These are phyloP conservation scores for Barnardius zonarius DNA, from an alignment of 2,113 vertebrate genomes.

Conservation along the genomic window DNA sequence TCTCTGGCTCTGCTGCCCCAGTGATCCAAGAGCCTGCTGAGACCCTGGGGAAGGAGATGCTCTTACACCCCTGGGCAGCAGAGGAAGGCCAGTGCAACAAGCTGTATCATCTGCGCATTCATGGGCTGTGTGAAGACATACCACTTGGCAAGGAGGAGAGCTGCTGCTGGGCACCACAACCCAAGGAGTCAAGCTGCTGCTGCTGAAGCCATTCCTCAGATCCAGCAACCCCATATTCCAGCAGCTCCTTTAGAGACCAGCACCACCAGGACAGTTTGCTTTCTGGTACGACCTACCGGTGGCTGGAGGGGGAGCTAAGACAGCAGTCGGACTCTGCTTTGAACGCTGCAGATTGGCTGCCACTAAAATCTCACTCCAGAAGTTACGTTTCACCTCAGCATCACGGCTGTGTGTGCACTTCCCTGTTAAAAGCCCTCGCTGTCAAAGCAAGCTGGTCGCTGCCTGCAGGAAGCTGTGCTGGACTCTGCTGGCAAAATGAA, in stretches of 20 bases:
- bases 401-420: neutral
- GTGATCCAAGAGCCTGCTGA: neutral
- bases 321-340: neutral
- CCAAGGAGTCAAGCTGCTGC: fast-evolving
- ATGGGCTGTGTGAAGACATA: neutral
- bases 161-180: neutral
- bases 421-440: neutral
- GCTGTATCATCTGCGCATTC: too few species aligned
- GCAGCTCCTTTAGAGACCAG: neutral
- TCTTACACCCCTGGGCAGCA: fast-evolving
- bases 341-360: neutral
- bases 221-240: fast-evolving
- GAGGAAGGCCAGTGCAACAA: neutral
- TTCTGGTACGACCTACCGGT: neutral
- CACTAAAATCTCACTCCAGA: neutral
- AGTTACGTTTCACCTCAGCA: neutral
- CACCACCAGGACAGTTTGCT: neutral
- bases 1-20: neutral
- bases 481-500: neutral
- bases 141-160: neutral
- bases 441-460: neutral
- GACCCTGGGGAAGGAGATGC: neutral
- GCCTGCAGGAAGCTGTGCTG: neutral
- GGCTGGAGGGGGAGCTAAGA: neutral
- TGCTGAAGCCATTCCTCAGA: neutral